Conservation (phyloP, 2,888 invertebrate genomes). For the Drosophila fulvimacula region DNA sequence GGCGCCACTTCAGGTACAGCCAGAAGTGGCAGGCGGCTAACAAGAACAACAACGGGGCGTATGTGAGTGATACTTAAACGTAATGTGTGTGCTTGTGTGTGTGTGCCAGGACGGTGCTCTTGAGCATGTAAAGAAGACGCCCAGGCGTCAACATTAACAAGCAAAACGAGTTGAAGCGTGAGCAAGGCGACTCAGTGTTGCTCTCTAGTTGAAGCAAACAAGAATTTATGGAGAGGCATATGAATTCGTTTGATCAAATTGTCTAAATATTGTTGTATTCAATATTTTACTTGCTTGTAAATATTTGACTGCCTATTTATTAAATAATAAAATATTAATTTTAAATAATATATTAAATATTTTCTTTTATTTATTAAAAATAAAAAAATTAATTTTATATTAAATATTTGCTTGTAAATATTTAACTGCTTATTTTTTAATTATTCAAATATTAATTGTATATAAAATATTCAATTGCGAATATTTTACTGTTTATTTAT, state of each 20-base stretch:
- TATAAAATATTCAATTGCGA: too few relatives aligned
- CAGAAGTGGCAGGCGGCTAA: slow-evolving; percentile 42
- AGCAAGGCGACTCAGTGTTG: slow-evolving; percentile 7
- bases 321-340: too few relatives aligned
- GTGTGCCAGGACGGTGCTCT: slow-evolving; percentile 68
- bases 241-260: neutral
- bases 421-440: too few relatives aligned
- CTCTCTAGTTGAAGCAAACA: slow-evolving; percentile 14
- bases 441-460: too few relatives aligned
- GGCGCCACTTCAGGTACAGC: slow-evolving; percentile 58
- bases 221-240: too few relatives aligned
- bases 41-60: slow-evolving; percentile 58
- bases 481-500: too few relatives aligned
- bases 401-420: too few relatives aligned
- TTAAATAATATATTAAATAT: too few relatives aligned
- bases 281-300: neutral
- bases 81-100: slow-evolving; percentile 31
- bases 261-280: neutral
- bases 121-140: slow-evolving; percentile 61
- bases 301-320: too few relatives aligned
- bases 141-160: slow-evolving; percentile 58
- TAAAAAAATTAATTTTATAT: too few relatives aligned
- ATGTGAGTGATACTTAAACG: slow-evolving; percentile 76
- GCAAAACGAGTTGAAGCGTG: neutral
- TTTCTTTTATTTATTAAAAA: too few relatives aligned